A percentile compares a stretch with the other conserved stretches of the same genome.
These are phyloP conservation scores for Oxygymnocypris stewartii DNA, from an alignment of 2,113 vertebrate genomes.

Conservation along the genomic window DNA sequence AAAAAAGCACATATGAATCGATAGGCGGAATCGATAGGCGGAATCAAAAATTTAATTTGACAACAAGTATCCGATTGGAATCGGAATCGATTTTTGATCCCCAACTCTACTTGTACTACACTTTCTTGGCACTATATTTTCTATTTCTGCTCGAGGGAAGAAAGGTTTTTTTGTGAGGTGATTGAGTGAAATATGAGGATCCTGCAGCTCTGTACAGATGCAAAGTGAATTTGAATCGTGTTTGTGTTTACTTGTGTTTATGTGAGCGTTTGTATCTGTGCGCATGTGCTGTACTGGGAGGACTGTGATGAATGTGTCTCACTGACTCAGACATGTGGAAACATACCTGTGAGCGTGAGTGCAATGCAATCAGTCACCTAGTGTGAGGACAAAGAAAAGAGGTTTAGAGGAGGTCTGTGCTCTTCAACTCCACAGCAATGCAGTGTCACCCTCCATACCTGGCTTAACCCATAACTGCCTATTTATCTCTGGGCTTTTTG, in stretches of 20 bases:
- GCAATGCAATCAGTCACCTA: conserved; percentile 24
- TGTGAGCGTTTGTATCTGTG: not conserved
- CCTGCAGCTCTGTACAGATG: not conserved
- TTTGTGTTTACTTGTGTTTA: not conserved
- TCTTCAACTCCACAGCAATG: not conserved
- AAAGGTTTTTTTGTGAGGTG: not conserved
- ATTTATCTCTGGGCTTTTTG: not conserved
- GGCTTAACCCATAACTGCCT: not conserved
- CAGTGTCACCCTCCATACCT: not conserved
- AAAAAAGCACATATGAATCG: too few relatives aligned
- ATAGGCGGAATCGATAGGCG: too few relatives aligned
- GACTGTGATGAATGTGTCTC: conserved; percentile 26
- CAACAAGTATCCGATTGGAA: too few relatives aligned
- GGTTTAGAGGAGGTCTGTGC: conserved; percentile 25
- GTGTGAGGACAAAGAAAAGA: conserved; percentile 9
- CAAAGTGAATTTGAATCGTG: not conserved
- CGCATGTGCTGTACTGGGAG: not conserved
- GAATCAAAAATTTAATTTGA: too few relatives aligned
- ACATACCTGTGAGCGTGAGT: conserved; percentile 17
- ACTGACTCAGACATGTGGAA: conserved; percentile 30
- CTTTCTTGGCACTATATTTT: too few relatives aligned
- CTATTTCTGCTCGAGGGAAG: not conserved
- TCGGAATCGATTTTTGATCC: too few relatives aligned
- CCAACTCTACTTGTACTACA: too few relatives aligned
- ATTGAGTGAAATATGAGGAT: not conserved